Percentiles rank a stretch among this genome's conserved stretches.
phyloP scores from a whole-genome alignment of 2,888 invertebrate species.

The Erebia epiphron region DNA sequence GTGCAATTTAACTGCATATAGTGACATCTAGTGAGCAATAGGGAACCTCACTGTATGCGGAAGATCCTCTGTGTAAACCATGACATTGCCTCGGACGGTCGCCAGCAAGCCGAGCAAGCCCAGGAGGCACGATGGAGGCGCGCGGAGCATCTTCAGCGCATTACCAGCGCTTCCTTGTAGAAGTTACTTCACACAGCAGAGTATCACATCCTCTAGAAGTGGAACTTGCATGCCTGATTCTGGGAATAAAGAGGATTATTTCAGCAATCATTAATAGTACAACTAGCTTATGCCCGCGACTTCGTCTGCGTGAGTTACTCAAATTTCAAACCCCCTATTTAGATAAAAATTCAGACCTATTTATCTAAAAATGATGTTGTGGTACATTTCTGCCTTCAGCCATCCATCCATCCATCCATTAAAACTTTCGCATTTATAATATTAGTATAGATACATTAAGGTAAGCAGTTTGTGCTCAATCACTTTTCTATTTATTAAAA shows the following conservation, averaged over 20 bases:
- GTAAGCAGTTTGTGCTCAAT: too few relatives aligned
- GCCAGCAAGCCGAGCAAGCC: constrained; percentile 51
- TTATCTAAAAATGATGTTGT: too few relatives aligned
- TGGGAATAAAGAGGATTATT: constrained; percentile 16
- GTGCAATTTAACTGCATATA: not conserved
- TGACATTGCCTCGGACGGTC: constrained; percentile 53
- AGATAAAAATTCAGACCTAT: too few relatives aligned
- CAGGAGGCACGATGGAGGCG: constrained; percentile 52
- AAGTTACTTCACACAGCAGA: constrained; percentile 13
- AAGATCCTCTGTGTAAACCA: constrained; percentile 56
- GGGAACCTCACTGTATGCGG: constrained; percentile 58
- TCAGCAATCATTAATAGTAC: too few relatives aligned
- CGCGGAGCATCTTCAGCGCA: constrained; percentile 53
- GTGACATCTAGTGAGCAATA: not conserved
- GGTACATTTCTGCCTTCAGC: too few relatives aligned
- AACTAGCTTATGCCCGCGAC: too few relatives aligned
- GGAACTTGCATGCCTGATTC: constrained; percentile 11
- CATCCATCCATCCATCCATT: too few relatives aligned
- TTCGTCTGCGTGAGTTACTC: too few relatives aligned
- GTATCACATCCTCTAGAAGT: constrained; percentile 24
- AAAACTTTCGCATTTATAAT: too few relatives aligned
- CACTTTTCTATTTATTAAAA: too few relatives aligned
- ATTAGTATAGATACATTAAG: too few relatives aligned
- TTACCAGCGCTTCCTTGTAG: constrained; percentile 32
- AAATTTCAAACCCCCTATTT: too few relatives aligned